Conservation (phyloP, 2,113 vertebrate species). For the Oceanites oceanicus region DNA sequence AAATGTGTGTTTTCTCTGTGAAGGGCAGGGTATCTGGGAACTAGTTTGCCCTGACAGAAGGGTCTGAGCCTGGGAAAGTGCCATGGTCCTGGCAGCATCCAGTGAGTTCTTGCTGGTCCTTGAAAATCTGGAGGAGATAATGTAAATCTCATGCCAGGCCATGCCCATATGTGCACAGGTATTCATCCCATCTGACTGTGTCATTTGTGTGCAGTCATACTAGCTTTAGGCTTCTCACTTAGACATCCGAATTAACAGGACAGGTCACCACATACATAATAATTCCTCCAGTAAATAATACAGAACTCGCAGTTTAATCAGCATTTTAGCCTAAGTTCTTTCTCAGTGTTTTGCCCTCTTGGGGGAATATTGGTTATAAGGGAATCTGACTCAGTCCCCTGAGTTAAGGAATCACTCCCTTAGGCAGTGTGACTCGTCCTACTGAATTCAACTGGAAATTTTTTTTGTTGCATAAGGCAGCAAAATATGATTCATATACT, state of each 20-base stretch:
- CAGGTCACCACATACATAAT: not conserved
- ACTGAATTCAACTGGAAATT: slow-evolving; percentile 26
- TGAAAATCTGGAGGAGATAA: not conserved
- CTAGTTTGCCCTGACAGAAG: not conserved
- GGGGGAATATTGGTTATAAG: not conserved
- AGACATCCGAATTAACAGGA: not conserved
- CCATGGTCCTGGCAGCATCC: not conserved
- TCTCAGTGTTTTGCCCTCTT: not conserved
- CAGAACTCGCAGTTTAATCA: not conserved
- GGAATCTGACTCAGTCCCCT: slow-evolving; percentile 4
- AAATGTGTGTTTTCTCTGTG: not conserved
- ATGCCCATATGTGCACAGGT: not conserved
- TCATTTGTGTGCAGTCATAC: not conserved
- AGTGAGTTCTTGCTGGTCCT: not conserved
- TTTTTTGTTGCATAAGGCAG: not conserved
- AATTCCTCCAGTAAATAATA: not conserved
- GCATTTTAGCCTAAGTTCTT: not conserved
- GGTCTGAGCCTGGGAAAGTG: not conserved
- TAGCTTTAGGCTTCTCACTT: not conserved
- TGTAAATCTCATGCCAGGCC: not conserved
- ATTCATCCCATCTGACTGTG: not conserved
- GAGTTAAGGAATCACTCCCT: slow-evolving; percentile 6
- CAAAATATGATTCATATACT: slow-evolving; percentile 24
- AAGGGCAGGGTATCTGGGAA: not conserved
- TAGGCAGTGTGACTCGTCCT: not conserved